Base-by-base conservation (phyloP, 1,140 invertebrate genomes). In the Phortica variegata region DNA sequence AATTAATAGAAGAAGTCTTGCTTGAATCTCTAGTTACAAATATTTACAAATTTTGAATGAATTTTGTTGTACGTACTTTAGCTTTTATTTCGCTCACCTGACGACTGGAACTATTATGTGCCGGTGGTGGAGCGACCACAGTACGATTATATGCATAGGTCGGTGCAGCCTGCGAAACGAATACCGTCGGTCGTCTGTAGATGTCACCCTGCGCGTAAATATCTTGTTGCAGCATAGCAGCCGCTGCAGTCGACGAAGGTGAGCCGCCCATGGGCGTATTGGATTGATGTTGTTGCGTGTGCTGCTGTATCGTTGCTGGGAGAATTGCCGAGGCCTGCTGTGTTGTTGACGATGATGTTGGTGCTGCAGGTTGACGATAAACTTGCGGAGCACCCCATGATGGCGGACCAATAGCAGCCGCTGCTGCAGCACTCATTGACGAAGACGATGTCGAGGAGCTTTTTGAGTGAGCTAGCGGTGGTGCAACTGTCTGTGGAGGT, bases 101-200 rank as follows among this genome's bases (percentile, higher is more conserved):
- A 58, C 89, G 79, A 51, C 88, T 87, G 62, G 86, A 89, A 61
- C 87, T 86, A 77, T 93, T 90, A 77, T 92, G 90, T 26, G 90
- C 90, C 50, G 90, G 90, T 9, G 90, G 90, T 47, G 89, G 87
- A 53, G 88, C 82, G 42, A 85, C 87, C 54, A 89, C 82, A 36
- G 86, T 86, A 53, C 87, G 83, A 74, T 83, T 87, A 41, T 68
- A 68, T 13, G 72, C 61, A 40, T 76, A 76, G 5, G 63, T 73
- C 9, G 71, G 71, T 18, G 69, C 59, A 4, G 72, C 72, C 44
- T 76, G 74, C 7, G 72, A 76, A 2, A 85, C 84, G 61, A 85
- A 86, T 10, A 85, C 82, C 12, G 81, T 78, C 32, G 83, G 82
- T 13, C 83, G 69, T 2, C 82, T 77, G 59, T 84, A 84, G 40